Evolutionary conservation across 2,888 invertebrate genomes (phyloP), one percentile per base, ranked within the genome.

Genomic region (Hydrotaea cyrtoneurina): DNA sequence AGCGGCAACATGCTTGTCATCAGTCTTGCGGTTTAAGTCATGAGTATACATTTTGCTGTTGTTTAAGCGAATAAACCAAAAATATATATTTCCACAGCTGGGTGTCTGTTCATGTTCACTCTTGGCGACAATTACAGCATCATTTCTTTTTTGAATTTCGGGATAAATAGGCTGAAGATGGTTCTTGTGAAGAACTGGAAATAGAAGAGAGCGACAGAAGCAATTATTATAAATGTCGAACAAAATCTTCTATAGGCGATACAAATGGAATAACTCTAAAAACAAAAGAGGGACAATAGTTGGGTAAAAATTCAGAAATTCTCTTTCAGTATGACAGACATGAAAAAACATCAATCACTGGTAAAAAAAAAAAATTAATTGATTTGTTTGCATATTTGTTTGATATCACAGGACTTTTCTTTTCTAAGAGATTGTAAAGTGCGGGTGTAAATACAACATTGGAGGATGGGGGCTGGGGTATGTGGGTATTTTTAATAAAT

Each of bases 11-110:
- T 85, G 73, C 26, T 76, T 55, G 76, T 43, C 69, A 69, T 85
- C 85, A 85, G 85, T 85, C 85, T 85, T 55, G 31, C 7, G 2
- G 2, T 31, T 31, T 80, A 85, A 80, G 69, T 82, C 74, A 76
- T 77, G 80, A 80, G 79, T 85, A 82, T 80, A 80, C 77, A 82
- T 82, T 64, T 81, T 72, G 19, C 31, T 66, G 43, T 43, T 69
- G 46, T 46, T 43, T 69, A 46, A 50, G n/a, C 31, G 21, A 43
- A 66, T 66, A 39, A 66, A 39, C 69, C 10, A n/a, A n/a, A 50
- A 50, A 50, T 39, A 50, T n/a, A 13, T 43, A n/a, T 15, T 15
- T 50, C 3, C 7, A 31, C 7, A 31, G 2, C 50, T n/a, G 50
- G n/a, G 39, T 39, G 11, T 50, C n/a, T 50, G 50, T 50, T 50